Evolutionary conservation across 2,113 vertebrate species (phyloP).

Genomic region (Phocoena sinus): DNA sequence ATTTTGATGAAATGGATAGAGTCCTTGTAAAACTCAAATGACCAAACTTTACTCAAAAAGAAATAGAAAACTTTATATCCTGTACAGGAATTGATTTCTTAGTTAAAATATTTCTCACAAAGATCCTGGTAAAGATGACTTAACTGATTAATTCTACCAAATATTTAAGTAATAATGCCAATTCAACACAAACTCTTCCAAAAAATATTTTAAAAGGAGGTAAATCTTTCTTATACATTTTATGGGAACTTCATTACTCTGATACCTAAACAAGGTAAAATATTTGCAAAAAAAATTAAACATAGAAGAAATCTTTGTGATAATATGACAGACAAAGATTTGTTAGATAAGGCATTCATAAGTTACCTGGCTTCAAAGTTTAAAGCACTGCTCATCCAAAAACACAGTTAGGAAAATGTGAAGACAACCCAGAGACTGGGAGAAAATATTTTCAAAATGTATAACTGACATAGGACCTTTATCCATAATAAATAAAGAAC

Average conservation of each 20-base stretch:
- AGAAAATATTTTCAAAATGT: neutral
- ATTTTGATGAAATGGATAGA: neutral
- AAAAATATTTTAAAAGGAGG: neutral
- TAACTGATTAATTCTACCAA: no score
- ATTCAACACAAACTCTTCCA: neutral
- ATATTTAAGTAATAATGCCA: neutral
- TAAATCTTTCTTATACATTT: neutral
- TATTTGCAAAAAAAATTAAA: neutral
- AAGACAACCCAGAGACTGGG: neutral
- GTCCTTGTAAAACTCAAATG: neutral
- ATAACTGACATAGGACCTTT: no score
- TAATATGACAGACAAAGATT: neutral
- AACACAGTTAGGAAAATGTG: neutral
- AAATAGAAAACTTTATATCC: no score
- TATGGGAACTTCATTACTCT: neutral
- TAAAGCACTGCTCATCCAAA: neutral
- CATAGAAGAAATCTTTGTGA: neutral
- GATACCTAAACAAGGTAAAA: neutral
- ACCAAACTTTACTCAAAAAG: neutral
- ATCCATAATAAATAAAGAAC: neutral
- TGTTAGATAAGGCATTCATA: neutral
- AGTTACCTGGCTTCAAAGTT: neutral
- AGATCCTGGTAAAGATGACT: neutral
- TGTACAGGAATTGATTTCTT: neutral
- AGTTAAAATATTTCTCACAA: neutral